Conservation (phyloP, 1,140 invertebrate species). For the Macrotrachela quadricornifera region DNA sequence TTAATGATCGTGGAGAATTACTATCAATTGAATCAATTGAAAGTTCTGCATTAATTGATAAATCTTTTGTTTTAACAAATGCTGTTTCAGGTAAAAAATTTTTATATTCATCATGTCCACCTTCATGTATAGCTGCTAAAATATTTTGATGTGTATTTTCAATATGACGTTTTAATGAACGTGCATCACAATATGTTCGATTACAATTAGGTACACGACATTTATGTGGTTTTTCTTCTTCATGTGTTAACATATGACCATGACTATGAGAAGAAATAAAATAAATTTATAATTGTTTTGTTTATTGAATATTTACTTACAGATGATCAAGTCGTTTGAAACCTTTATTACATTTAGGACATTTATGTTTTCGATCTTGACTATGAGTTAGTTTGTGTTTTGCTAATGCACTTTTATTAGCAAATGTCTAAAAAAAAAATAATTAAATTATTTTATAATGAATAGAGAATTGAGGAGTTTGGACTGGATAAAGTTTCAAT, state of each 20-base stretch:
- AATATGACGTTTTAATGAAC: constrained; percentile 72
- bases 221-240: constrained; percentile 88
- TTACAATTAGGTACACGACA: constrained; percentile 84
- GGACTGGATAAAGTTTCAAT: no score
- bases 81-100: no score
- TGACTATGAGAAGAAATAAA: constrained; percentile 41
- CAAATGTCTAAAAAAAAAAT: constrained; percentile 52
- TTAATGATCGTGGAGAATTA: no score
- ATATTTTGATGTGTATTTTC: constrained; percentile 60
- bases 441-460: no score
- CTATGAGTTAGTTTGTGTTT: constrained; percentile 94
- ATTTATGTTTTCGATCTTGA: constrained; percentile 85
- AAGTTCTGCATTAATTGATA: no score
- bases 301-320: constrained; percentile 42
- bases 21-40: no score
- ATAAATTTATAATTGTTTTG: no score
- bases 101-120: neutral
- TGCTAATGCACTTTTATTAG: constrained; percentile 80
- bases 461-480: no score
- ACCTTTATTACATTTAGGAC: constrained; percentile 76
- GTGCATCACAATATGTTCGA: constrained; percentile 86
- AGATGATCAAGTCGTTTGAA: constrained; percentile 96
- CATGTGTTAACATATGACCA: constrained; percentile 85
- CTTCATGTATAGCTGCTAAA: neutral
- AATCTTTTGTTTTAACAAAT: no score